Conservation (phyloP, 2,113 vertebrate genomes). For the Halichoerus grypus region DNA sequence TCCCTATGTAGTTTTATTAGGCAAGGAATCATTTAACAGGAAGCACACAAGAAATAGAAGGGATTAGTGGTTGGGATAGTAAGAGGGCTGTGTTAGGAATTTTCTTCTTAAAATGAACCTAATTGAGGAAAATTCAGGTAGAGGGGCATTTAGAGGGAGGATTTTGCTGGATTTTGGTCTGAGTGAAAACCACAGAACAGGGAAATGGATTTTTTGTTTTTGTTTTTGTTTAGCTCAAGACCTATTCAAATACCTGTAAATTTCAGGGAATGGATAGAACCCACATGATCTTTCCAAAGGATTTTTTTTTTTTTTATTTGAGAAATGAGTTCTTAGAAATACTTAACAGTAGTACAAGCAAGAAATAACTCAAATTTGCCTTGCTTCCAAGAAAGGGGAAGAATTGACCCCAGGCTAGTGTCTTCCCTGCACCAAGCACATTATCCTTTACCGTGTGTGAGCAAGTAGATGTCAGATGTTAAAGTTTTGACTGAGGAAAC, state of each 20-base stretch:
- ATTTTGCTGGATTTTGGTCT: neutral
- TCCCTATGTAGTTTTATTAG: neutral
- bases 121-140: neutral
- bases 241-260: neutral
- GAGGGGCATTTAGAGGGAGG: neutral
- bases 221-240: neutral
- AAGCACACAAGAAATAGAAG: constrained; percentile 32
- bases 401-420: neutral
- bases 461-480: neutral
- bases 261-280: constrained; percentile 17
- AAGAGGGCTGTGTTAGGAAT: constrained; percentile 13
- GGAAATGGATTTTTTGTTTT: neutral
- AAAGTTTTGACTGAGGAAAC: neutral
- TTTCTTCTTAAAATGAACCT: constrained; percentile 25
- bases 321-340: neutral
- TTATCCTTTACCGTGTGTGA: neutral
- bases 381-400: neutral
- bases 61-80: neutral
- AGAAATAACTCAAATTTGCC: neutral
- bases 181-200: neutral
- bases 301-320: neutral
- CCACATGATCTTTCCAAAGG: neutral
- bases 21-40: neutral
- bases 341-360: neutral
- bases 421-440: neutral